Percentiles rank a stretch among this genome's conserved stretches.
phyloP scores from a whole-genome alignment of 2,797 vertebrate genomes.

The Microhierax caerulescens region DNA sequence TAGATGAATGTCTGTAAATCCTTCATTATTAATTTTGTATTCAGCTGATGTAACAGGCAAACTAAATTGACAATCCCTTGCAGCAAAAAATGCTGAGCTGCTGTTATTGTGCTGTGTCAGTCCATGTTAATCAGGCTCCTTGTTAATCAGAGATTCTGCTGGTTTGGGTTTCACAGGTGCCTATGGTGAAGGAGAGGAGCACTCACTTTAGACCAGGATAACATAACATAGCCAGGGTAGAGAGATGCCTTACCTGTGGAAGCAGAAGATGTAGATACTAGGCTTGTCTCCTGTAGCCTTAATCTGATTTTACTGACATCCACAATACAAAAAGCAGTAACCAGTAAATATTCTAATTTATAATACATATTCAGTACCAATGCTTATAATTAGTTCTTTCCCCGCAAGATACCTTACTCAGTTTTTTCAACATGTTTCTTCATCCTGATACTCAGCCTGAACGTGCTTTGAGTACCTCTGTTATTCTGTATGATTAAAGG shows the following conservation, averaged over 20 bases:
- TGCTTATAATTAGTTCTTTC: background rate
- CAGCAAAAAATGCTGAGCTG: background rate
- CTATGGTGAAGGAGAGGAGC: background rate
- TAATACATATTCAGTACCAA: background rate
- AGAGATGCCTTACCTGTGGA: background rate
- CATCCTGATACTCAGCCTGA: background rate
- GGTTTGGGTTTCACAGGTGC: background rate
- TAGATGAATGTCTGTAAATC: background rate
- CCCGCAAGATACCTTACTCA: background rate
- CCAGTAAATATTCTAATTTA: background rate
- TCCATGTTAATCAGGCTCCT: background rate
- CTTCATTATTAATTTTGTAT: background rate
- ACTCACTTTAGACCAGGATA: background rate
- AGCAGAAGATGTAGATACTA: background rate
- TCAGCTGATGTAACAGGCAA: background rate
- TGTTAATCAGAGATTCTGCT: background rate
- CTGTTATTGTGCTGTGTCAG: background rate
- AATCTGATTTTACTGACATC: background rate
- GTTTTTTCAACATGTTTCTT: background rate
- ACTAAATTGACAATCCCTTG: background rate
- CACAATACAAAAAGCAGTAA: background rate
- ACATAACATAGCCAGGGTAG: background rate
- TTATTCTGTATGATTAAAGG: background rate
- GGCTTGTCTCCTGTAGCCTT: background rate
- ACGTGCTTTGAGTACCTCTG: background rate